These are phyloP conservation scores for Amiota minor DNA, from an alignment of 2,888 invertebrate genomes.

Conservation along the genomic window DNA sequence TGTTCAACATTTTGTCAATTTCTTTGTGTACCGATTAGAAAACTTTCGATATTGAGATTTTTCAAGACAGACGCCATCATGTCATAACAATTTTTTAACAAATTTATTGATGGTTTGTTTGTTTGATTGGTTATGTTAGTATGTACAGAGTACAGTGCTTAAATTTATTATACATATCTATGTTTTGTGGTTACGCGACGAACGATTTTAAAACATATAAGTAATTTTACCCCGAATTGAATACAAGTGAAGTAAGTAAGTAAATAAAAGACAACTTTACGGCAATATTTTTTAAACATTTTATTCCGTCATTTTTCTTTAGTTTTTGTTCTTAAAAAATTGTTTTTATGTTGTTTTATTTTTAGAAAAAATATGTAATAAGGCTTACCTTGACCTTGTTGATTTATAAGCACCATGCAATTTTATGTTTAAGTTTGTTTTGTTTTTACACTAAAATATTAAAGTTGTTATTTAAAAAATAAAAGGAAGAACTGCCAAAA, in stretches of 20 bases:
- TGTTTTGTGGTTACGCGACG: too few species aligned
- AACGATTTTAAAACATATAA: too few species aligned
- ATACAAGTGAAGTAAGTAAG: not conserved
- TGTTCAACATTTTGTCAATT: too few species aligned
- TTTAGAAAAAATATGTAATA: conserved; percentile 12
- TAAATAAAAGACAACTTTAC: conserved; percentile 67
- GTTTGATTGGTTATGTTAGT: too few species aligned
- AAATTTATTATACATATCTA: too few species aligned
- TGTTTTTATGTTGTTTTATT: too few species aligned
- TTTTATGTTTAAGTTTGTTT: not conserved
- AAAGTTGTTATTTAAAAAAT: not conserved
- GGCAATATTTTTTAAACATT: conserved; percentile 64
- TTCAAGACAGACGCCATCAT: too few species aligned
- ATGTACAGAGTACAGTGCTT: too few species aligned
- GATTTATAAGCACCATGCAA: not conserved
- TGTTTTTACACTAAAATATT: not conserved
- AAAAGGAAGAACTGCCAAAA: not conserved
- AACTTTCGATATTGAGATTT: too few species aligned
- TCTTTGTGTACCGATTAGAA: too few species aligned
- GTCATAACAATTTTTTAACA: too few species aligned
- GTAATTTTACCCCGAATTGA: conserved; percentile 1
- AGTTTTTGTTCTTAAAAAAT: not conserved
- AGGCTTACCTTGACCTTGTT: conserved; percentile 16
- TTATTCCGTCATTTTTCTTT: conserved; percentile 53
- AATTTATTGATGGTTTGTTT: too few species aligned